These are phyloP conservation scores for Lycocerus yunnanus DNA, from an alignment of 2,888 invertebrate species.

Conservation along the genomic window DNA sequence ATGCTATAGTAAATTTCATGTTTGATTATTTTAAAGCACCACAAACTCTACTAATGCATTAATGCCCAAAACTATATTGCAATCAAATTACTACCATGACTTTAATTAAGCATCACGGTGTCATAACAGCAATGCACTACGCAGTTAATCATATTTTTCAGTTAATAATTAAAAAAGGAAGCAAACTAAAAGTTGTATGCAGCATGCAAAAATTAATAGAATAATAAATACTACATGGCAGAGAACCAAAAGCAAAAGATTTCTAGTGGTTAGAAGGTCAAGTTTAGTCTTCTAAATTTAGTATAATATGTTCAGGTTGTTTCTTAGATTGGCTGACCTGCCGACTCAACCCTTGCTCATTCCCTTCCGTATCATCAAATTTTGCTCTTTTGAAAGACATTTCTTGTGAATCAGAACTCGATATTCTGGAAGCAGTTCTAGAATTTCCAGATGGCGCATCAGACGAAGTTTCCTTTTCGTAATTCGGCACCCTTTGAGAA, in stretches of 20 bases:
- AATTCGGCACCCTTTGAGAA: constrained; percentile 42
- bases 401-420: constrained; percentile 36
- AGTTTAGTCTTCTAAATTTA: constrained; percentile 48
- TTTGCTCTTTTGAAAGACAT: constrained; percentile 46
- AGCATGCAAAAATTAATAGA: background rate
- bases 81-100: background rate
- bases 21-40: background rate
- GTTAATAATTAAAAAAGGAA: background rate
- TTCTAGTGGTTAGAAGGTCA: background rate
- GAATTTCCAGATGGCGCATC: constrained; percentile 31
- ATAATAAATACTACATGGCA: background rate
- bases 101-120: background rate
- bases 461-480: constrained; percentile 44
- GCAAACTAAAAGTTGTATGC: background rate
- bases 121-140: background rate
- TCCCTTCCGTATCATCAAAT: constrained; percentile 47
- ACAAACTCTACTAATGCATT: background rate
- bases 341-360: constrained; percentile 47
- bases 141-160: background rate
- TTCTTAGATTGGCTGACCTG: constrained; percentile 52
- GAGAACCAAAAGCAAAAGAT: background rate
- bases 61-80: background rate
- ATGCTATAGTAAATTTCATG: background rate
- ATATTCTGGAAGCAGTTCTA: constrained; percentile 41
- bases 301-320: constrained; percentile 38